Conservation (phyloP, 2,113 vertebrate genomes). For the Aramus guarauna region DNA sequence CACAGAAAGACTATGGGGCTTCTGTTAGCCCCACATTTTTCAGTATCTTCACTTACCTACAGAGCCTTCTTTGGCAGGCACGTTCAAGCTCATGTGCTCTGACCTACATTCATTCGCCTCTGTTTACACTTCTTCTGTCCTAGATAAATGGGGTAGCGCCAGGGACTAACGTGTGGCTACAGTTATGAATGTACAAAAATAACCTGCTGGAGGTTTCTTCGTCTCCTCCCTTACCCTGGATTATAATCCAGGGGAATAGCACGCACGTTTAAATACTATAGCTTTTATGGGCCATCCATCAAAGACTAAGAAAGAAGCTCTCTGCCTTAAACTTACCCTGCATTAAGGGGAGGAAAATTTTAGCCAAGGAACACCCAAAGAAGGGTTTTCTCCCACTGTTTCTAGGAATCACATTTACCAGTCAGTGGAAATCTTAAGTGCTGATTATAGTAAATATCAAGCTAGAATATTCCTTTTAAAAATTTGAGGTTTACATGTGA, state of each 20-base stretch:
- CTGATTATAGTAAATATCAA: not conserved
- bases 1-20: not conserved
- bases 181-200: not conserved
- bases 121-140: not conserved
- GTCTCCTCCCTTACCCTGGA: not conserved
- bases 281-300: not conserved
- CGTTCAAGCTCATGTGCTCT: not conserved
- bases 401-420: not conserved
- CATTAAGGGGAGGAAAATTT: not conserved
- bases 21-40: not conserved
- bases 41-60: not conserved
- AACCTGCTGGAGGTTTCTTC: not conserved
- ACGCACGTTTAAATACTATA: not conserved
- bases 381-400: not conserved
- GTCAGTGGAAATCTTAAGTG: not conserved
- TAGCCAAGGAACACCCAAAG: not conserved
- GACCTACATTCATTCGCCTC: not conserved
- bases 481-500: not conserved
- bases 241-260: not conserved
- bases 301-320: not conserved
- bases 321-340: not conserved
- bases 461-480: not conserved
- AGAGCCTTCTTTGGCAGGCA: not conserved
- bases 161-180: not conserved
- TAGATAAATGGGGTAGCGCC: not conserved